A percentile compares a stretch with the other conserved stretches of the same genome.
Evolutionary conservation across 2,113 vertebrate genomes (phyloP).

Genomic region (Melierax canorus): DNA sequence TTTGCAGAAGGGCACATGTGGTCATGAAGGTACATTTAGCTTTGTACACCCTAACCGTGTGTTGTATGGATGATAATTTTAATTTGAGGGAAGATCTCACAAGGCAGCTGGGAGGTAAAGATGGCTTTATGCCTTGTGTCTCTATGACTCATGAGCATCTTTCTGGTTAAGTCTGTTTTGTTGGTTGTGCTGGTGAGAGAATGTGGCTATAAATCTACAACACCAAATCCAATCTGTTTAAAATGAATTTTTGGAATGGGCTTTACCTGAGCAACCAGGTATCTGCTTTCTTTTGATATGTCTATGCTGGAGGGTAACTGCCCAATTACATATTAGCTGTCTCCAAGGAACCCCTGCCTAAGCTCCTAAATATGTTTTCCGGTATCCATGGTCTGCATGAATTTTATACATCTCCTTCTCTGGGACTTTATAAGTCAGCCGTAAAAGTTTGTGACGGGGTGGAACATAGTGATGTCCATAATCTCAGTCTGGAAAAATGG

Average conservation of each 20-base stretch:
- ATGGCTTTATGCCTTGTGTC: background rate
- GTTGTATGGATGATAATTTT: background rate
- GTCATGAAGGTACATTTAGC: background rate
- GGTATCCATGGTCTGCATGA: background rate
- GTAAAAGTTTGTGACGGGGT: slow-evolving; percentile 56
- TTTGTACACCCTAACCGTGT: background rate
- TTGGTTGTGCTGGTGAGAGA: background rate
- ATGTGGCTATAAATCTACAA: background rate
- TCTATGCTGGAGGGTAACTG: background rate
- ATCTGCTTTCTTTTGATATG: background rate
- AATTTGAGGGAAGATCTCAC: background rate
- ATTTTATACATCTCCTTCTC: slow-evolving; percentile 49
- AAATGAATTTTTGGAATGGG: background rate
- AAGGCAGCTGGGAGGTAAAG: background rate
- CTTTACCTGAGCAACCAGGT: slow-evolving; percentile 6
- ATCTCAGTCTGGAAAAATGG: slow-evolving; percentile 50
- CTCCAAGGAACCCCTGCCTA: background rate
- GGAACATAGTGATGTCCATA: slow-evolving; percentile 21
- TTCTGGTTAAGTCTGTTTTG: background rate
- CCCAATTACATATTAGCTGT: background rate
- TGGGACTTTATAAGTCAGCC: slow-evolving; percentile 30
- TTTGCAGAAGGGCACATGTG: background rate
- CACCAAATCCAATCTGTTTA: background rate
- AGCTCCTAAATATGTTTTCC: background rate
- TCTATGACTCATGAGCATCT: background rate